A percentile compares a stretch with the other conserved stretches of the same genome.
phyloP scores from a whole-genome alignment of 2,113 vertebrate species.

The Glaucomys volans region DNA sequence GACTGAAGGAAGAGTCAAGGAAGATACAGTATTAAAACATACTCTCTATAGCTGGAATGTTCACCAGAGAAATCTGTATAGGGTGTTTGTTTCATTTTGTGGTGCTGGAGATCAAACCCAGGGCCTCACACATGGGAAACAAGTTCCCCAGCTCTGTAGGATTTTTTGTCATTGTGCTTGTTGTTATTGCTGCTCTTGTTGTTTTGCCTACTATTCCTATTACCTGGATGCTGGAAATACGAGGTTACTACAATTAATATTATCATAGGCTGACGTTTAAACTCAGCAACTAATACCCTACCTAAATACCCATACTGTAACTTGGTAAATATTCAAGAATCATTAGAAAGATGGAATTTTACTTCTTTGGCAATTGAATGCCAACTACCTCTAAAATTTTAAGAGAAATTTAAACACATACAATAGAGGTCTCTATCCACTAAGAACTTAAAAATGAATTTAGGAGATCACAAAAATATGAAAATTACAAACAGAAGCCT shows the following conservation, averaged over 20 bases:
- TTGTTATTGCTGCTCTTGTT: no score
- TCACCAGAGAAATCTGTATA: background rate
- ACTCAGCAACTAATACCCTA: background rate
- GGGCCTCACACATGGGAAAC: no score
- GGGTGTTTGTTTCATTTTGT: background rate
- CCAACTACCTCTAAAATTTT: background rate
- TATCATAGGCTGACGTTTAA: conserved; percentile 7
- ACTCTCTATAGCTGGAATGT: background rate
- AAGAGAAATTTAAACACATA: background rate
- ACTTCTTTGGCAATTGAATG: background rate
- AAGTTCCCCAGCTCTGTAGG: no score
- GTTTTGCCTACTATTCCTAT: background rate
- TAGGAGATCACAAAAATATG: background rate
- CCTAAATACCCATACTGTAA: background rate
- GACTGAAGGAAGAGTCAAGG: conserved; percentile 7
- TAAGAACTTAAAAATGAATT: background rate
- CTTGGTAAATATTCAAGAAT: conserved; percentile 1
- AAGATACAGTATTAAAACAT: conserved; percentile 22
- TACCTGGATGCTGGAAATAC: background rate
- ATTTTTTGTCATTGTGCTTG: no score
- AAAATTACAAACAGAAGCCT: background rate
- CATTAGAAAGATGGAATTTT: background rate
- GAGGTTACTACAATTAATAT: conserved; percentile 18
- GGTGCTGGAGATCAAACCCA: no score
- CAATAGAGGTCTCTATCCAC: background rate